Conservation (phyloP, 2,888 invertebrate genomes). For the Pristionchus mayeri region DNA sequence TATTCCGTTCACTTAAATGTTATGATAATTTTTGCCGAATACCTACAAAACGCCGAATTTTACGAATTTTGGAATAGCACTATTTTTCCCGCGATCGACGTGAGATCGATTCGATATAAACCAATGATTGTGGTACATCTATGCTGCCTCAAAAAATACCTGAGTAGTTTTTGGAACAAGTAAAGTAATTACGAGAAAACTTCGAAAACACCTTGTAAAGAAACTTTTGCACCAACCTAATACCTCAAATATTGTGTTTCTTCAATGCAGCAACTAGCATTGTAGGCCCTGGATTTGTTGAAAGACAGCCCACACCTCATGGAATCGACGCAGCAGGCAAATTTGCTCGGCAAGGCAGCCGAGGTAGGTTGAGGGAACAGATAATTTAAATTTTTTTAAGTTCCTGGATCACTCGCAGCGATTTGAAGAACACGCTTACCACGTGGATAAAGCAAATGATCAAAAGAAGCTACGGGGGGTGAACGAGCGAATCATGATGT, state of each 20-base stretch:
- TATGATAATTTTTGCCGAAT: too few species aligned
- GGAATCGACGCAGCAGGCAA: background rate
- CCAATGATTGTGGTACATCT: too few species aligned
- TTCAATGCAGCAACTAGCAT: too few species aligned
- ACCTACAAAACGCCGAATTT: too few species aligned
- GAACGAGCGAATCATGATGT: constrained; percentile 66
- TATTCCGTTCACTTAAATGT: too few species aligned
- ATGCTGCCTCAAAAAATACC: too few species aligned
- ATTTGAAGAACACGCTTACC: background rate
- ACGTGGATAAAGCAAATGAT: constrained; percentile 56
- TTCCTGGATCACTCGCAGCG: background rate
- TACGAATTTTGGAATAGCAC: too few species aligned
- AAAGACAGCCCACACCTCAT: background rate
- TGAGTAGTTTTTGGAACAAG: too few species aligned
- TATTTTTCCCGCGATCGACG: too few species aligned
- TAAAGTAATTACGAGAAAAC: background rate
- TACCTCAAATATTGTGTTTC: background rate
- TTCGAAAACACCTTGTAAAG: background rate
- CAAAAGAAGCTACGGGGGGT: constrained; percentile 57
- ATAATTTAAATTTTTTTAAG: background rate
- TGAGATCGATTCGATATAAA: too few species aligned
- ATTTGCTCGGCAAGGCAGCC: constrained; percentile 15
- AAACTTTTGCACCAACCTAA: background rate
- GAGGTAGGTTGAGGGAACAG: background rate
- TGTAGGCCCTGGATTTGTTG: background rate